Base-by-base conservation (phyloP, 2,113 vertebrate species). In the Miniopterus natalensis region DNA sequence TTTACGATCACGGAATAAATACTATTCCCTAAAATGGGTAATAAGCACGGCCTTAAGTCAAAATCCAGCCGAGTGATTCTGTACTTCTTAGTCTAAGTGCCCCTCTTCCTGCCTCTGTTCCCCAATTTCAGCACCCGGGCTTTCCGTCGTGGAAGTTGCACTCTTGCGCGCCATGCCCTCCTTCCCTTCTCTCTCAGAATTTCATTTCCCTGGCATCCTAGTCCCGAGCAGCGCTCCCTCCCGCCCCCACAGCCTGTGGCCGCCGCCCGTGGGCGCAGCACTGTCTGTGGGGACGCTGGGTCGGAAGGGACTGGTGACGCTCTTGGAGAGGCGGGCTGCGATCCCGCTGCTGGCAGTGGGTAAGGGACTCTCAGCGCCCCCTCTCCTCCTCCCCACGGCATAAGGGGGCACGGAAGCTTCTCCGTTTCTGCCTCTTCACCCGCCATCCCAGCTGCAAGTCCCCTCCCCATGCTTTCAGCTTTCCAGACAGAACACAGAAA, bases 191-290 rank as follows among this genome's bases (percentile, higher is more conserved):
- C 49, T 93, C 79, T 96, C 86, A 91, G 85, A 86, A 23, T 97
- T 97, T 97, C 95, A 89, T 83, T 96, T 97, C 94, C 88, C 83
- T 81, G 70, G 55, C 36, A 36, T 42, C 77, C 61, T 29, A 49
- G 66, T 40, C 29, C 73, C 27, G 84, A 85, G 71, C 88, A 83
- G 66, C 55, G 0, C 57, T 23, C 57, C 8, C 21, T 8, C 47
- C 59, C 0, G 10, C 71, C 90, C 73, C 66, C 83, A 88, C 88
- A 71, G 49, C 49, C 25, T 42, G 51, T 92, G 95, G 97, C 92
- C 7, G 5, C 36, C 10, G 61, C 42, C 84, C 14, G 94, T 84
- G 97, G 85, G 94, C 59, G 86, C 92, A 68, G 29, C 7, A 0
- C 61, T 40, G 13, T 66, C 90, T 59, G 94, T 94, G 94, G 86